These are phyloP conservation scores for Laothoe populi DNA, from an alignment of 2,888 invertebrate genomes.

Conservation along the genomic window DNA sequence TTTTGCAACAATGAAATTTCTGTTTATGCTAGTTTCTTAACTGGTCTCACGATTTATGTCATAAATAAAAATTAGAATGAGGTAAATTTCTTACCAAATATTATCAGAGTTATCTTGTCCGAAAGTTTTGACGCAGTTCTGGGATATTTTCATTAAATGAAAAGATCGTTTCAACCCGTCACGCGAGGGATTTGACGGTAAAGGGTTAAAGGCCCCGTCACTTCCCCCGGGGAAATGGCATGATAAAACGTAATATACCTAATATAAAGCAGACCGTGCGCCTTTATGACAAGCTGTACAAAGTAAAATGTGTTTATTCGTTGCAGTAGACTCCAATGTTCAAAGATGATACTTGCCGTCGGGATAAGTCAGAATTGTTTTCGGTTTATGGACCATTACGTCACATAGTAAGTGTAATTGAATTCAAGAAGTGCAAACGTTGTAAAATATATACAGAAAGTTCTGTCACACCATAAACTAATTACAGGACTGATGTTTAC, in stretches of 20 bases:
- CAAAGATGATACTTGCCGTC: conserved; percentile 15
- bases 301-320: conserved; percentile 43
- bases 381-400: conserved; percentile 9
- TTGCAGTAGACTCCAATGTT: conserved; percentile 36
- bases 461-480: neutral
- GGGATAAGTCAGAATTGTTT: conserved; percentile 3
- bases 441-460: conserved; percentile 7
- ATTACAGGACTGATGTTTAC: neutral
- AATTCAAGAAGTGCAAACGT: conserved; percentile 5
- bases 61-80: conserved; percentile 1
- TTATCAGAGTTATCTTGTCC: neutral
- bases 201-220: conserved; percentile 47
- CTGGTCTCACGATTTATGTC: neutral
- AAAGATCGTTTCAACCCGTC: conserved; percentile 44
- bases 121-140: neutral
- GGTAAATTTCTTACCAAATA: neutral
- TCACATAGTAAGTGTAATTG: conserved; percentile 19
- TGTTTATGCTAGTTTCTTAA: neutral
- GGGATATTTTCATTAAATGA: neutral
- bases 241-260: conserved; percentile 52
- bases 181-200: conserved; percentile 42
- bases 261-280: conserved; percentile 58
- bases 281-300: conserved; percentile 50
- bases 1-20: neutral
- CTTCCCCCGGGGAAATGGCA: conserved; percentile 51